phyloP scores from a whole-genome alignment of 2,797 vertebrate species.

The Pseudochirops corinnae region DNA sequence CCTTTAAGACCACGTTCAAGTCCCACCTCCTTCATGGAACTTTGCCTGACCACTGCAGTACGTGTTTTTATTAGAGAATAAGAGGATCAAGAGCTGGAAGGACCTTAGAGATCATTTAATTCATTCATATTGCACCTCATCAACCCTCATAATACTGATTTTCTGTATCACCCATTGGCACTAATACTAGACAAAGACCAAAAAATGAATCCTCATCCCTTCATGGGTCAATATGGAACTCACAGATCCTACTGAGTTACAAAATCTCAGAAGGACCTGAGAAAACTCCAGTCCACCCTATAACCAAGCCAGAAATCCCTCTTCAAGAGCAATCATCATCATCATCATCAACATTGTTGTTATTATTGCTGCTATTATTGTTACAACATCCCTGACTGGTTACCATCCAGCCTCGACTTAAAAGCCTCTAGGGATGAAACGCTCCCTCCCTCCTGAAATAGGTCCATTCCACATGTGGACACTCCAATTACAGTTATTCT shows the following conservation, averaged over 20 bases:
- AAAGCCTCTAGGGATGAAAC: not conserved
- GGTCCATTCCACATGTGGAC: not conserved
- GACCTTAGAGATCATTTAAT: not conserved
- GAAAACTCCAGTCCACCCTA: not conserved
- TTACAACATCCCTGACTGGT: not conserved
- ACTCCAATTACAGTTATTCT: not conserved
- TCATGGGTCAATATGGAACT: not conserved
- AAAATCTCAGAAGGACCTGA: not conserved
- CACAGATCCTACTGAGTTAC: not conserved
- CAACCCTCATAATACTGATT: not conserved
- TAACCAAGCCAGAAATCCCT: not conserved
- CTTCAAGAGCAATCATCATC: not conserved
- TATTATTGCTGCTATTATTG: too few relatives aligned
- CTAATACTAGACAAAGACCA: not conserved
- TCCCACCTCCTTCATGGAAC: not conserved
- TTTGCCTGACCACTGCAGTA: not conserved
- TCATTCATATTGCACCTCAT: not conserved
- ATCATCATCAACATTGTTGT: too few relatives aligned
- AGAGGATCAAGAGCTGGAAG: not conserved
- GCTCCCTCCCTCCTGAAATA: not conserved
- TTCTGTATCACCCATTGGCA: not conserved
- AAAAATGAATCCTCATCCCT: too few relatives aligned
- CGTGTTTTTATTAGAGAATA: not conserved
- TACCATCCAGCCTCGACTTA: not conserved
- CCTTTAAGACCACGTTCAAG: not conserved